Evolutionary conservation across 2,797 vertebrate genomes (phyloP), one percentile per base, ranked within the genome.

Genomic region (Pangasius mekongensis): DNA sequence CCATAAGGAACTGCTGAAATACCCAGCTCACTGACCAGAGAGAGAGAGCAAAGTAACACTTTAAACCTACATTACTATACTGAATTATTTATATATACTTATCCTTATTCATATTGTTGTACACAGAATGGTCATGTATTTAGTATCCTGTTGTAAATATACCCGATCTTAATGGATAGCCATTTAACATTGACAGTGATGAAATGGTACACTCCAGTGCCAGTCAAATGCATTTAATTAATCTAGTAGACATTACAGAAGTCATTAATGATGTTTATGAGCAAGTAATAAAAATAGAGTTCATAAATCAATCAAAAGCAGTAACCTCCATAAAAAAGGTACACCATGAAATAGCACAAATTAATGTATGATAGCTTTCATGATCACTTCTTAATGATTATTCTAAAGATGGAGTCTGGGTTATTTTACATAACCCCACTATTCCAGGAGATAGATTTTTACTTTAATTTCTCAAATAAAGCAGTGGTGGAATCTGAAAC

Each of bases 41-140:
- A 69, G 1, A 49, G 67, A 49, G 18, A 87, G 67, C 54, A 82
- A 87, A 87, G 6, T 58, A 30, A 81, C 2, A 67, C 54, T 24
- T 52, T 54, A 74, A 16, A 83, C 8, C n/a, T 36, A 5, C 3
- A 76, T 11, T 39, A 54, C 43, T 16, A 77, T 84, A 36, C 20
- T 52, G 39, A 49, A 62, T 13, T n/a, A 52, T 76, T 33, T 64
- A 64, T 47, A 62, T 47, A 52, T 3, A 11, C 13, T 73, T 43
- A 67, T 54, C 30, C 11, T 33, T 1, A 30, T 60, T 71, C 2
- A 33, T 39, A 58, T 2, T 71, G 39, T 52, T 56, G 30, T 67
- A 43, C 22, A n/a, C 0, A 5, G 7, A 54, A n/a, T n/a, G 14
- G 47, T 14, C 9, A 27, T n/a, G n/a, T 83, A 60, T 43, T n/a